Percentiles rank a stretch among this genome's conserved stretches.
These are phyloP conservation scores for Chelon auratus DNA, from an alignment of 2,797 vertebrate species.

Conservation along the genomic window DNA sequence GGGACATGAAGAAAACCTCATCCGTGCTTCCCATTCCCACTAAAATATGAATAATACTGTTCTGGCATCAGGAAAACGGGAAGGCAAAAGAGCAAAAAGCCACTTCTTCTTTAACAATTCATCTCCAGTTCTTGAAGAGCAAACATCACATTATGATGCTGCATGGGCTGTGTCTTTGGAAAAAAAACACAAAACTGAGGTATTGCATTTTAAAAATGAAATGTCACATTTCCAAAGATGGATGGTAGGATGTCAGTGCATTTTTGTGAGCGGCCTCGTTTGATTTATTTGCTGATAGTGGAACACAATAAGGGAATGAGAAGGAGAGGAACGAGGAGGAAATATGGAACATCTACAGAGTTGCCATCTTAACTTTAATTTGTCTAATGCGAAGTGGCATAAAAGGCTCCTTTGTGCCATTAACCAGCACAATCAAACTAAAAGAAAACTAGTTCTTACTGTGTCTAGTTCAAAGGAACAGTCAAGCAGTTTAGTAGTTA, in stretches of 20 bases:
- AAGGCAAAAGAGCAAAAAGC: neutral
- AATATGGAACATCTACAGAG: neutral
- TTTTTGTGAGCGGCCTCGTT: slow-evolving; percentile 10
- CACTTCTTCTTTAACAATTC: neutral
- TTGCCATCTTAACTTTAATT: slow-evolving; percentile 2
- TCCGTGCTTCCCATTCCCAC: neutral
- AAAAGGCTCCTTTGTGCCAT: neutral
- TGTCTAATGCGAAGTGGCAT: neutral
- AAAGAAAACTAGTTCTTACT: neutral
- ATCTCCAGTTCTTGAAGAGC: slow-evolving; percentile 2
- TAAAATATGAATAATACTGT: neutral
- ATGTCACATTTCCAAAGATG: neutral
- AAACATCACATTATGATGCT: neutral
- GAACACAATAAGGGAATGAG: neutral
- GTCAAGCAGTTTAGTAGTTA: neutral
- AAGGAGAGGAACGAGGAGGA: neutral
- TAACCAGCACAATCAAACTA: neutral
- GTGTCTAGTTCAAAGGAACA: neutral
- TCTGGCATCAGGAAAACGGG: neutral
- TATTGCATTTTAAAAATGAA: neutral
- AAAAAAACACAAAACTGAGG: neutral
- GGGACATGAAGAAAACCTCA: neutral
- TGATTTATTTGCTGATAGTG: slow-evolving; percentile 8
- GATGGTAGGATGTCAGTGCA: neutral
- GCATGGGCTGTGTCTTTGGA: neutral